Conservation (phyloP, 2,797 vertebrate genomes). For the Fistularia commersonii region DNA sequence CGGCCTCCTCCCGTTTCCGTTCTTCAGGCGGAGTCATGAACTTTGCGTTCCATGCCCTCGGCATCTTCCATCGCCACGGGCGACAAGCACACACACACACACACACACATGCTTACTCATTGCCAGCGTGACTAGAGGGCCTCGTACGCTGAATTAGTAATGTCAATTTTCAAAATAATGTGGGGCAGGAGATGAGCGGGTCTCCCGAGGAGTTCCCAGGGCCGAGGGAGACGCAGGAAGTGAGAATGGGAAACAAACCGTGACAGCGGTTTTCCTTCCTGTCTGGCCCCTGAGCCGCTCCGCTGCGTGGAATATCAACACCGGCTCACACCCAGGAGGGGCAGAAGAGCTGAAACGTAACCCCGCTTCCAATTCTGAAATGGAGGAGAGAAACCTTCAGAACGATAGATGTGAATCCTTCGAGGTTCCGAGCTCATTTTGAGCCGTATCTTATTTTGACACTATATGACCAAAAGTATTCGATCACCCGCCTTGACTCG, state of each 20-base stretch:
- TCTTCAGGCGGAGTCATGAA: constrained; percentile 33
- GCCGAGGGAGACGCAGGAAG: constrained; percentile 7
- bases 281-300: constrained; percentile 6
- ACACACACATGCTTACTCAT: constrained; percentile 1
- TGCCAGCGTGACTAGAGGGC: constrained; percentile 19
- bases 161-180: constrained; percentile 34
- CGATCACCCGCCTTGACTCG: too few species aligned
- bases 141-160: constrained; percentile 55
- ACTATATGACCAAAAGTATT: too few species aligned
- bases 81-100: constrained; percentile 7
- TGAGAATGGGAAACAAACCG: constrained; percentile 13
- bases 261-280: constrained; percentile 4
- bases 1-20: constrained; percentile 10
- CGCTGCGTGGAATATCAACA: constrained; percentile 6
- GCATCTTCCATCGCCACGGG: constrained; percentile 4
- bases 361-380: too few species aligned
- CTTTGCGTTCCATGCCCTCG: constrained; percentile 9
- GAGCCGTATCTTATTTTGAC: too few species aligned
- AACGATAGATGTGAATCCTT: too few species aligned
- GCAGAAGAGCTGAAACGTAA: too few species aligned
- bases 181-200: constrained; percentile 15
- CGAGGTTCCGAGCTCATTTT: too few species aligned
- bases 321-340: too few species aligned
- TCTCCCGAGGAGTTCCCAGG: too few species aligned
- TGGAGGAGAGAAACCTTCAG: too few species aligned